A percentile compares a stretch with the other conserved stretches of the same genome.
These are phyloP conservation scores for Carcina quercana DNA, from an alignment of 2,888 invertebrate genomes.

Conservation along the genomic window DNA sequence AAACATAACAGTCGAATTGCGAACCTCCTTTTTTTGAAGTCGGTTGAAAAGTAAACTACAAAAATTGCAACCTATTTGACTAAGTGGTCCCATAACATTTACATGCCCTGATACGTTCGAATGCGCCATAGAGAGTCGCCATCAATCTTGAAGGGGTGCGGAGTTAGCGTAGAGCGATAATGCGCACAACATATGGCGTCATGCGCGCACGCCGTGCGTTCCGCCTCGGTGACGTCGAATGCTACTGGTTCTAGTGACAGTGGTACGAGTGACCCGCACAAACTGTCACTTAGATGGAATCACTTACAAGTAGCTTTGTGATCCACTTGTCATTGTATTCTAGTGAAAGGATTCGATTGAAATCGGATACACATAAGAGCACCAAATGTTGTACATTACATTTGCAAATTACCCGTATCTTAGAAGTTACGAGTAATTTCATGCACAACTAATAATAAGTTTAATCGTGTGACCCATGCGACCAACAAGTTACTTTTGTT, in stretches of 20 bases:
- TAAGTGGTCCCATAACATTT: slow-evolving; percentile 69
- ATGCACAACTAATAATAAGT: not conserved
- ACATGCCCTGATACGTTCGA: slow-evolving; percentile 68
- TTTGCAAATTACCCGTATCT: slow-evolving; percentile 55
- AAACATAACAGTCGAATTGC: no score
- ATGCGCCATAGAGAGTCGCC: slow-evolving; percentile 53
- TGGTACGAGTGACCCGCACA: slow-evolving; percentile 48
- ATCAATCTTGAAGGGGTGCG: slow-evolving; percentile 68
- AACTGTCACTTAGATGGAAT: slow-evolving; percentile 32
- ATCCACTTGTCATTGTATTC: slow-evolving; percentile 4
- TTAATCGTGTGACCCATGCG: no score
- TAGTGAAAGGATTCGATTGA: slow-evolving; percentile 15
- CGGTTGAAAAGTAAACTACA: no score
- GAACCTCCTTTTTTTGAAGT: slow-evolving; percentile 6
- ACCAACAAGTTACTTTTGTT: no score
- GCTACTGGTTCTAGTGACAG: slow-evolving; percentile 26
- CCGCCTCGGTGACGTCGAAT: slow-evolving; percentile 49
- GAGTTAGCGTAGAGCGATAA: slow-evolving; percentile 41
- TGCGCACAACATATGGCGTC: slow-evolving; percentile 67
- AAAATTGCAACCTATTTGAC: slow-evolving; percentile 56
- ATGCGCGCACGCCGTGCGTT: slow-evolving; percentile 37
- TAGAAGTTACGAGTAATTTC: slow-evolving; percentile 8
- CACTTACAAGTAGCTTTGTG: slow-evolving; percentile 14
- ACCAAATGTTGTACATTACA: slow-evolving; percentile 11
- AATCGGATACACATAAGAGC: slow-evolving; percentile 5